phyloP scores from a whole-genome alignment of 2,888 invertebrate genomes.

The Halictus quadricinctus region DNA sequence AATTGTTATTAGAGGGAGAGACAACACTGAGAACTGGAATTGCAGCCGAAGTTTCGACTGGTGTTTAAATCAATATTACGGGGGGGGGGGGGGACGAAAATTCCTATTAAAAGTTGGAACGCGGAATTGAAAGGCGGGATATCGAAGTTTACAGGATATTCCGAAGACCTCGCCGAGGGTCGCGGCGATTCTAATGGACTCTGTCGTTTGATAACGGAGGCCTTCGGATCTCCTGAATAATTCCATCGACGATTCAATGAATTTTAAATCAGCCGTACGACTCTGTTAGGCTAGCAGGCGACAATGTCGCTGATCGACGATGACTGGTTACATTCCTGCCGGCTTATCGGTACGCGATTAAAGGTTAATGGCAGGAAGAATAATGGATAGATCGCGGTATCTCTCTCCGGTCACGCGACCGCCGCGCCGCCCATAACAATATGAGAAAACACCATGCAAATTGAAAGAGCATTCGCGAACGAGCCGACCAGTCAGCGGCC shows the following conservation, averaged over 20 bases:
- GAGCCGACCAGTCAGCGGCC: not conserved
- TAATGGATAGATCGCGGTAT: constrained; percentile 24
- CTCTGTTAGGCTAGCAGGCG: constrained; percentile 15
- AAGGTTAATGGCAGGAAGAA: constrained; percentile 44
- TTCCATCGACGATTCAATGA: constrained; percentile 24
- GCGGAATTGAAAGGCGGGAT: not conserved
- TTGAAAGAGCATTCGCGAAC: not conserved
- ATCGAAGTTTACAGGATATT: not conserved
- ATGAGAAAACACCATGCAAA: constrained; percentile 7
- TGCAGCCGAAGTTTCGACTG: not conserved
- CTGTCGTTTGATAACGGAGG: not conserved
- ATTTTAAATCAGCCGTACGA: constrained; percentile 31
- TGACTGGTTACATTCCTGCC: constrained; percentile 19
- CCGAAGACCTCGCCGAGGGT: not conserved
- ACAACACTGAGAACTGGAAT: not conserved
- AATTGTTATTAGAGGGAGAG: not conserved
- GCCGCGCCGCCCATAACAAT: not conserved
- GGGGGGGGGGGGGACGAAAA: not conserved
- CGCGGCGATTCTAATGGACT: constrained; percentile 2
- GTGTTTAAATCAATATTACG: not conserved
- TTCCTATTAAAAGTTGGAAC: not conserved
- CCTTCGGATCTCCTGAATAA: not conserved
- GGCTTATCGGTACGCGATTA: constrained; percentile 37
- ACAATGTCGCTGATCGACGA: constrained; percentile 41
- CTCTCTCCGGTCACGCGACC: constrained; percentile 22